phyloP scores from a whole-genome alignment of 2,888 invertebrate genomes.

The Limulus polyphemus region DNA sequence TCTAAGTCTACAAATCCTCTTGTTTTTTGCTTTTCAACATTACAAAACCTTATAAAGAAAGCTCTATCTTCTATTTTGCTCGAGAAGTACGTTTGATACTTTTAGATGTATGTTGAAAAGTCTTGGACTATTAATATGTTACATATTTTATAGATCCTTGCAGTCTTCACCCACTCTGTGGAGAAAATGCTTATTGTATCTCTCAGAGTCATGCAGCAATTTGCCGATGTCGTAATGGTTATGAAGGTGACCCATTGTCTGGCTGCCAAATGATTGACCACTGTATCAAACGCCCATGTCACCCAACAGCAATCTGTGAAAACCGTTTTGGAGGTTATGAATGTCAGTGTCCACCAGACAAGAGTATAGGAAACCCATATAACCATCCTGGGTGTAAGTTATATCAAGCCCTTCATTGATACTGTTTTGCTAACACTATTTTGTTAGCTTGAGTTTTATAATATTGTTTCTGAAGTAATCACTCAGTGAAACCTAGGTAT shows the following conservation, averaged over 20 bases:
- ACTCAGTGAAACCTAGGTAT: too few species aligned
- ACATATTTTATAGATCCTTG: slow-evolving; percentile 50
- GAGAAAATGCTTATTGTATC: slow-evolving; percentile 69
- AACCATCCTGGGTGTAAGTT: slow-evolving; percentile 49
- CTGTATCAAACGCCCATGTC: slow-evolving; percentile 62
- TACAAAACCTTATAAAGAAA: too few species aligned
- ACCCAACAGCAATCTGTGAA: slow-evolving; percentile 59
- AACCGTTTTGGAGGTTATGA: slow-evolving; percentile 64
- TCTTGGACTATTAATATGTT: too few species aligned
- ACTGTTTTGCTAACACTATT: too few species aligned
- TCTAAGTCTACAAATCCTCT: too few species aligned
- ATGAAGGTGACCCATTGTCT: slow-evolving; percentile 59
- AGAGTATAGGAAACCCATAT: slow-evolving; percentile 55
- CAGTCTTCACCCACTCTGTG: slow-evolving; percentile 55
- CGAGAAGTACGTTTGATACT: too few species aligned
- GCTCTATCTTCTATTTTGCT: too few species aligned
- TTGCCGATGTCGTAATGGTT: slow-evolving; percentile 72
- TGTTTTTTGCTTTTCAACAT: too few species aligned
- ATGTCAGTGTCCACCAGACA: slow-evolving; percentile 61
- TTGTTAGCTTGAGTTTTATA: too few species aligned
- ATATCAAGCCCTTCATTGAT: too few species aligned
- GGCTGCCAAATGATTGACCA: slow-evolving; percentile 63
- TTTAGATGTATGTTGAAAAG: too few species aligned
- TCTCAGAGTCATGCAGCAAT: slow-evolving; percentile 66
- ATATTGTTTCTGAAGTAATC: too few species aligned